A percentile compares a stretch with the other conserved stretches of the same genome.
Evolutionary conservation across 2,113 vertebrate species (phyloP).

Genomic region (Podarcis raffonei): DNA sequence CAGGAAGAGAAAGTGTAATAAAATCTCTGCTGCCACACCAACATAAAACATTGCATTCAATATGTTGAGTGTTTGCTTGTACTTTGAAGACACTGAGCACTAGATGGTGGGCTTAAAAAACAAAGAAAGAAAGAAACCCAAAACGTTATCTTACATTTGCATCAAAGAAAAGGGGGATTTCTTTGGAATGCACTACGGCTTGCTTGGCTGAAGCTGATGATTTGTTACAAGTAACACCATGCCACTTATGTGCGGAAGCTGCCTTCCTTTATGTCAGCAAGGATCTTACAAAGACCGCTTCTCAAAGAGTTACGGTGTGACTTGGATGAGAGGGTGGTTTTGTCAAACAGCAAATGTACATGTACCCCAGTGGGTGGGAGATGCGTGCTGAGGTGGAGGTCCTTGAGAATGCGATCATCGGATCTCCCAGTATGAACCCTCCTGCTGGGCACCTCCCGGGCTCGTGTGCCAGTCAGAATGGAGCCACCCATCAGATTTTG

Average conservation of each 20-base stretch:
- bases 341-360: background rate
- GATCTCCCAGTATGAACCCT: no score
- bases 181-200: background rate
- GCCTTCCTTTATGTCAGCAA: background rate
- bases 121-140: background rate
- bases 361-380: no score
- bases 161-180: background rate
- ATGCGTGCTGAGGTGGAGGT: background rate
- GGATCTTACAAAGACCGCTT: background rate
- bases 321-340: background rate
- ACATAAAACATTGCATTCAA: background rate
- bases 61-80: background rate
- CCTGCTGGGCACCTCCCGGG: no score
- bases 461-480: no score
- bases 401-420: background rate
- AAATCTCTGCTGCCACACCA: background rate
- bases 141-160: background rate
- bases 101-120: background rate
- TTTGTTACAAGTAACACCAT: background rate
- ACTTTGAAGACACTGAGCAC: background rate
- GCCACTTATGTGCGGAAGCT: background rate
- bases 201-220: background rate
- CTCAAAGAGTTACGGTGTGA: background rate
- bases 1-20: conserved; percentile 26
- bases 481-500: background rate